These are phyloP conservation scores for Musca domestica DNA, from an alignment of 1,140 invertebrate genomes.

Conservation along the genomic window DNA sequence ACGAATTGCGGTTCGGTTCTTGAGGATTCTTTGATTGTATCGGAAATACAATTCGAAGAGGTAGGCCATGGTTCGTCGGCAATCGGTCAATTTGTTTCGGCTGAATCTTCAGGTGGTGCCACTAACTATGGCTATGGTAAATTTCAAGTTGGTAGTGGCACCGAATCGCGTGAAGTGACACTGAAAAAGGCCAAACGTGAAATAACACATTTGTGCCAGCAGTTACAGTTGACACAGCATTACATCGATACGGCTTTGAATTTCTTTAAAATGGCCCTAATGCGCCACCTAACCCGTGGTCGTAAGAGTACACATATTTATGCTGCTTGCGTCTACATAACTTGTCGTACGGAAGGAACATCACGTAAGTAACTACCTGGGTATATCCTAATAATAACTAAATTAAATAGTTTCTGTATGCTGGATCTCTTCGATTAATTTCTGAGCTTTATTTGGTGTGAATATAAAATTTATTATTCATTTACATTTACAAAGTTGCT, in stretches of 20 bases:
- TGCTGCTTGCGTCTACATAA: constrained; percentile 97
- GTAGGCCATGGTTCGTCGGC: constrained; percentile 82
- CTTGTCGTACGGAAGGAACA: constrained; percentile 90
- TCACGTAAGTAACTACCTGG: constrained; percentile 69
- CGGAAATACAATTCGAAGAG: constrained; percentile 95
- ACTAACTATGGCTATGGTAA: constrained; percentile 71
- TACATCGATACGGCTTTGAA: constrained; percentile 91
- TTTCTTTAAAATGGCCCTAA: constrained; percentile 96
- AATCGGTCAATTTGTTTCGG: constrained; percentile 90
- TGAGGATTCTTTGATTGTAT: constrained; percentile 94
- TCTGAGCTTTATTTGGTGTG: too few relatives aligned
- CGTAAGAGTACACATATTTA: constrained; percentile 88
- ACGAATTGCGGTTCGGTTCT: constrained; percentile 93
- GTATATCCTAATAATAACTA: background rate
- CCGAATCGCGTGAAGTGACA: constrained; percentile 88
- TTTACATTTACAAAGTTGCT: too few relatives aligned
- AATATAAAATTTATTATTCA: too few relatives aligned
- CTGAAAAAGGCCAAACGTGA: constrained; percentile 81
- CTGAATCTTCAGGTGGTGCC: constrained; percentile 79
- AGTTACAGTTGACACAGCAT: constrained; percentile 82
- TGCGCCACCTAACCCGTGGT: constrained; percentile 83
- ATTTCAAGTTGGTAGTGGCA: constrained; percentile 76
- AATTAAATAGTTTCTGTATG: background rate
- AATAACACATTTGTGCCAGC: constrained; percentile 75
- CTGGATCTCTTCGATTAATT: constrained; percentile 32